phyloP scores from a whole-genome alignment of 1,140 invertebrate genomes.

The Pristionchus pacificus region DNA sequence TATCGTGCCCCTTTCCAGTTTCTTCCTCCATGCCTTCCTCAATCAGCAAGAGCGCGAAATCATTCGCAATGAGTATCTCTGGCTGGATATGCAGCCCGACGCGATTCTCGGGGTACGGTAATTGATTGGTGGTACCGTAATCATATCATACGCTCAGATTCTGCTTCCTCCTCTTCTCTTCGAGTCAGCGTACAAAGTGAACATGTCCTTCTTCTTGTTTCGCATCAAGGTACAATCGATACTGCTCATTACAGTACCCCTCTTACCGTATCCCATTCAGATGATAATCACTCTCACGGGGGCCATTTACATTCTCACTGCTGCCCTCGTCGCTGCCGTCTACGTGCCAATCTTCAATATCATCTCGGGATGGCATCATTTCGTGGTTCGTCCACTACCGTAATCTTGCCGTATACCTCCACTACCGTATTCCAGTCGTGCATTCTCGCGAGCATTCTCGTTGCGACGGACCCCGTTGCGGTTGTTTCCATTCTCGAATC shows the following conservation, averaged over 20 bases:
- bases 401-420: constrained; percentile 21
- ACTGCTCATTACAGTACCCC: background rate
- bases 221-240: background rate
- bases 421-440: background rate
- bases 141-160: constrained; percentile 23
- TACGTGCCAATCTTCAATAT: constrained; percentile 36
- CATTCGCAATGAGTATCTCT: background rate
- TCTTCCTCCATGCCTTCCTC: constrained; percentile 14
- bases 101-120: constrained; percentile 45
- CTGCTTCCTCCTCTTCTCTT: constrained; percentile 59
- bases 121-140: background rate
- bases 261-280: constrained; percentile 39
- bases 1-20: constrained; percentile 6
- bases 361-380: constrained; percentile 21
- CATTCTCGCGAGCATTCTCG: constrained; percentile 58
- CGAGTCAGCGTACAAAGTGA: constrained; percentile 59
- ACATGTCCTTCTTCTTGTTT: constrained; percentile 52
- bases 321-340: background rate
- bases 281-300: constrained; percentile 57
- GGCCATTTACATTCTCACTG: constrained; percentile 16
- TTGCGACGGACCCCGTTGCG: constrained; percentile 59
- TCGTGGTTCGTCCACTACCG: constrained; percentile 40
- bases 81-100: constrained; percentile 53
- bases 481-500: constrained; percentile 59
- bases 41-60: background rate